Conservation (phyloP, 2,888 invertebrate species). For the Alsophila aescularia region DNA sequence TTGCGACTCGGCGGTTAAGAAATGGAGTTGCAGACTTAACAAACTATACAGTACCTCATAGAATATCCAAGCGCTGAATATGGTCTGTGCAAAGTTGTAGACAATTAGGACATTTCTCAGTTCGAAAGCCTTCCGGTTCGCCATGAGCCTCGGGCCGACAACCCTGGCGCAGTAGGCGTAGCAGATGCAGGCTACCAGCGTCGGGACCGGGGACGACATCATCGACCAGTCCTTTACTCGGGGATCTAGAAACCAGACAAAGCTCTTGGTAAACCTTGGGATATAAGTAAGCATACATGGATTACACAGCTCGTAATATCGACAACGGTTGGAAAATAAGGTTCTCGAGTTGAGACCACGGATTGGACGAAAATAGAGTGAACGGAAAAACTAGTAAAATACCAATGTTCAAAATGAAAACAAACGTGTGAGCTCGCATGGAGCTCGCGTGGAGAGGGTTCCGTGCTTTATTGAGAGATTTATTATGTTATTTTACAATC, state of each 20-base stretch:
- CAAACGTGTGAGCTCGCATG: too few species aligned
- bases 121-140: slow-evolving; percentile 94
- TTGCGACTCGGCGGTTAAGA: too few species aligned
- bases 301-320: too few species aligned
- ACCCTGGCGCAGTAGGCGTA: slow-evolving; percentile 93
- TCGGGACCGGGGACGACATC: slow-evolving; percentile 95
- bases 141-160: slow-evolving; percentile 94
- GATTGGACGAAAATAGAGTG: too few species aligned
- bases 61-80: slow-evolving; percentile 96
- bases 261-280: neutral
- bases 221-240: slow-evolving; percentile 94
- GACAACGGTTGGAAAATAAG: too few species aligned
- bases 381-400: too few species aligned
- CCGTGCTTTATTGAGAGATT: too few species aligned
- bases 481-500: too few species aligned
- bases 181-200: slow-evolving; percentile 90
- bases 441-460: too few species aligned
- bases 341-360: too few species aligned
- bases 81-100: slow-evolving; percentile 95
- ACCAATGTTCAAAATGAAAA: too few species aligned
- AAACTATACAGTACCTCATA: slow-evolving; percentile 88
- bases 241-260: slow-evolving; percentile 87
- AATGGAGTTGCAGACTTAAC: neutral
- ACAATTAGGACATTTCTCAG: slow-evolving; percentile 90
- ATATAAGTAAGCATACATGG: too few species aligned